Percentiles rank a stretch among this genome's conserved stretches.
phyloP scores from a whole-genome alignment of 2,888 invertebrate species.

The Xestia xanthographa region DNA sequence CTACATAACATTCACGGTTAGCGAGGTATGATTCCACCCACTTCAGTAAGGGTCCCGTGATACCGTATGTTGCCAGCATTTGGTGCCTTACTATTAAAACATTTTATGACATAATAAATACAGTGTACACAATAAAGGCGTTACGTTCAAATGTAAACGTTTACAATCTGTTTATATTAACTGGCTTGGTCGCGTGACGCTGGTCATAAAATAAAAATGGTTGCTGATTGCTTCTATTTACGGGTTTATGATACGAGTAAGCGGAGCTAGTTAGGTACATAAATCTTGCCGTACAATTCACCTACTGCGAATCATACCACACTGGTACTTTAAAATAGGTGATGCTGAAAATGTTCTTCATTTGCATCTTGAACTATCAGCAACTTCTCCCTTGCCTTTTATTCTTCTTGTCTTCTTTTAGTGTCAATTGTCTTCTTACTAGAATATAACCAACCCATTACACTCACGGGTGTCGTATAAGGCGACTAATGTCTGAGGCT shows the following conservation, averaged over 20 bases:
- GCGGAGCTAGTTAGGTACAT: neutral
- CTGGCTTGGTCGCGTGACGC: constrained; percentile 38
- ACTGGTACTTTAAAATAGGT: neutral
- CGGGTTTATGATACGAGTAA: constrained; percentile 1
- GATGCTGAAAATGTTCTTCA: neutral
- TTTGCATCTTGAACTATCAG: neutral
- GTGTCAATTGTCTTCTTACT: neutral
- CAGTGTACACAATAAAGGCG: constrained; percentile 28
- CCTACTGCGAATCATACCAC: neutral
- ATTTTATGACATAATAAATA: constrained; percentile 2
- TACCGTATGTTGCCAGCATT: too few relatives aligned
- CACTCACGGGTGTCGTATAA: too few relatives aligned
- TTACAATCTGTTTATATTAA: constrained; percentile 29
- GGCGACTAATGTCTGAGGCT: too few relatives aligned
- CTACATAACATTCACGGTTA: too few relatives aligned
- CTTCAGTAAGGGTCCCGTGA: too few relatives aligned
- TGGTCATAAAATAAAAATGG: constrained; percentile 48
- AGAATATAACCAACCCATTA: too few relatives aligned
- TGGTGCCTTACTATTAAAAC: constrained; percentile 3
- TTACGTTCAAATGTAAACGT: constrained; percentile 13
- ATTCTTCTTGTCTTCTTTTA: neutral
- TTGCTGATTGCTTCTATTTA: constrained; percentile 38
- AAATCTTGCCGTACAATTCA: neutral
- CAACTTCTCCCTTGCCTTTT: neutral
- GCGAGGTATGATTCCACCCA: too few relatives aligned